Conservation (phyloP, 2,113 vertebrate species). For the Neolamprologus modestus region DNA sequence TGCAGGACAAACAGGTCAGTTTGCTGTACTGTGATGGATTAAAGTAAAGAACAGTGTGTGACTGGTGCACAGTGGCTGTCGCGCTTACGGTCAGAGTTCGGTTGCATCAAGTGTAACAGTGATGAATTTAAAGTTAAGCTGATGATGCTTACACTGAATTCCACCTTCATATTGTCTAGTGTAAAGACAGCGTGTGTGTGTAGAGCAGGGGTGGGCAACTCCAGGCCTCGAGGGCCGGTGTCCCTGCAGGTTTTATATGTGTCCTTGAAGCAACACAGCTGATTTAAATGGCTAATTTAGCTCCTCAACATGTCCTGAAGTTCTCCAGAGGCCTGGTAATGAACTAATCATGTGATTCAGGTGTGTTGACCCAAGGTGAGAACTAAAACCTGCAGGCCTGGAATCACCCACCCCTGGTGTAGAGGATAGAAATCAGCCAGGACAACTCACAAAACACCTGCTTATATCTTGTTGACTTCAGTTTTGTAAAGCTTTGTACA, state of each 20-base stretch:
- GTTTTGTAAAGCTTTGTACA: not conserved
- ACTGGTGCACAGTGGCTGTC: not conserved
- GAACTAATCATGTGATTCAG: not conserved
- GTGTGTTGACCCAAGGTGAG: not conserved
- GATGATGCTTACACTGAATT: not conserved
- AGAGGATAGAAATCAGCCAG: not conserved
- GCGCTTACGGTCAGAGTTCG: not conserved
- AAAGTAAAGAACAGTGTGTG: not conserved
- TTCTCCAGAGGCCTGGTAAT: accelerated
- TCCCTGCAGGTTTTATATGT: not conserved
- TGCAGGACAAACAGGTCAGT: not conserved
- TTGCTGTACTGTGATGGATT: not conserved
- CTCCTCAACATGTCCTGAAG: not conserved
- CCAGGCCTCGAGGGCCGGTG: accelerated
- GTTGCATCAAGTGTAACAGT: not conserved
- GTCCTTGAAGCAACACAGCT: not conserved
- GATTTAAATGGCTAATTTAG: not conserved
- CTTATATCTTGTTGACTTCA: not conserved
- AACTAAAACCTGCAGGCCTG: not conserved
- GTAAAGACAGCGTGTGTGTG: not conserved
- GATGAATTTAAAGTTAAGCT: not conserved
- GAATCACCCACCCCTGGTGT: accelerated
- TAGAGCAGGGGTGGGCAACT: not conserved
- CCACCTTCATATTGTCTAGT: accelerated
- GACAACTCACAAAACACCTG: not conserved